Conservation (phyloP, 2,888 invertebrate species). For the Lochmaea crataegi region DNA sequence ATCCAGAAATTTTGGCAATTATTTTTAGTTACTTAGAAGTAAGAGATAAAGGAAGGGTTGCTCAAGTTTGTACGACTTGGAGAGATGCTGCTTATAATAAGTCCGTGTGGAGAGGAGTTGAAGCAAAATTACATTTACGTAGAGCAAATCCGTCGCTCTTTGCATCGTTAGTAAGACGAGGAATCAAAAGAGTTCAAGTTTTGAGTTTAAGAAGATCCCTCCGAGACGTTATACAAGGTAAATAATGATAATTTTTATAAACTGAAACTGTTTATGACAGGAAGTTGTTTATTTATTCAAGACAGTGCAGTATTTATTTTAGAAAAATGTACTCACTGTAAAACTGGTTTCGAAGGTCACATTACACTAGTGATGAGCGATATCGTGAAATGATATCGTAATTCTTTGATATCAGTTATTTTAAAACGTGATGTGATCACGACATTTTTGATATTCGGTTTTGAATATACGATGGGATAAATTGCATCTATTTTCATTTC, state of each 20-base stretch:
- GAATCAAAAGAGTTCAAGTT: conserved; percentile 90
- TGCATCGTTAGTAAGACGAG: conserved; percentile 85
- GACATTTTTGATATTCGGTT: too few species aligned
- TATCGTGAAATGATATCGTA: too few species aligned
- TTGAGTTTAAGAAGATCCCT: conserved; percentile 85
- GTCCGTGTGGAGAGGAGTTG: conserved; percentile 94
- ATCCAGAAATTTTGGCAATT: conserved; percentile 91
- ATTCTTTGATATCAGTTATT: too few species aligned
- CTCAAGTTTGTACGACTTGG: conserved; percentile 91
- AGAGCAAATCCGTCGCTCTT: conserved; percentile 87
- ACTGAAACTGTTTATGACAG: background rate
- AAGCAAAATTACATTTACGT: conserved; percentile 89
- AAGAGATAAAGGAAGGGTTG: conserved; percentile 88
- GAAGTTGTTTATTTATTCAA: background rate
- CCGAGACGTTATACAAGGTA: conserved; percentile 82
- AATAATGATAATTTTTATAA: background rate
- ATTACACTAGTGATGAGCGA: too few species aligned
- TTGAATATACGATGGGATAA: too few species aligned
- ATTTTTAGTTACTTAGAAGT: conserved; percentile 92
- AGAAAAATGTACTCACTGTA: too few species aligned
- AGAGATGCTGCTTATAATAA: conserved; percentile 92
- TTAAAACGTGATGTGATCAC: too few species aligned
- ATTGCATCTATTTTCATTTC: too few species aligned
- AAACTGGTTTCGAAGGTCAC: too few species aligned
- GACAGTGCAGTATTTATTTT: too few species aligned